Percentiles rank a stretch among this genome's conserved stretches.
These are phyloP conservation scores for Bellardia pandia DNA, from an alignment of 2,888 invertebrate genomes.

Conservation along the genomic window DNA sequence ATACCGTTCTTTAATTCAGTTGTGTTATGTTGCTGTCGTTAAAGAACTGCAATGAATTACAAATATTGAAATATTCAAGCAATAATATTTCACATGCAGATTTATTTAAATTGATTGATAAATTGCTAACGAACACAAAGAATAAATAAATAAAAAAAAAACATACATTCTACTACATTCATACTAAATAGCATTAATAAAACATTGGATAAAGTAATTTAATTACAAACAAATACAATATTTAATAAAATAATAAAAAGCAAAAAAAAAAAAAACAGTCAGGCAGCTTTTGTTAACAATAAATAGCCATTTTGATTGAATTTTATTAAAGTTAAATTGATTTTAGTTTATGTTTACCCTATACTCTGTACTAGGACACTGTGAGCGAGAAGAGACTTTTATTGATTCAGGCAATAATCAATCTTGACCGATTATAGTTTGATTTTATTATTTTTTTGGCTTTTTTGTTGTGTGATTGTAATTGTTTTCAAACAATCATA, in stretches of 20 bases:
- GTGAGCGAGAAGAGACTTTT: not conserved
- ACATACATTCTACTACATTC: not conserved
- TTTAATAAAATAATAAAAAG: not conserved
- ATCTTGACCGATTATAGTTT: constrained; percentile 51
- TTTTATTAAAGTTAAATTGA: constrained; percentile 29
- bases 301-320: constrained; percentile 32
- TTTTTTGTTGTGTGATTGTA: not conserved
- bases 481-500: constrained; percentile 66
- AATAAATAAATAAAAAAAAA: not conserved
- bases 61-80: constrained; percentile 8
- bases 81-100: constrained; percentile 7
- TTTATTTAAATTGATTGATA: constrained; percentile 13
- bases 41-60: constrained; percentile 77
- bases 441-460: constrained; percentile 11
- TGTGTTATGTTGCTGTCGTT: constrained; percentile 82
- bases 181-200: constrained; percentile 11
- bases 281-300: constrained; percentile 29
- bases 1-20: constrained; percentile 84
- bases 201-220: constrained; percentile 30
- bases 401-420: not conserved
- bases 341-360: constrained; percentile 3
- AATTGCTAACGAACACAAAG: constrained; percentile 7
- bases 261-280: not conserved
- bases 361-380: not conserved
- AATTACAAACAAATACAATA: constrained; percentile 17